These are phyloP conservation scores for Lasioglossum calceatum DNA, from an alignment of 2,888 invertebrate genomes.

Conservation along the genomic window DNA sequence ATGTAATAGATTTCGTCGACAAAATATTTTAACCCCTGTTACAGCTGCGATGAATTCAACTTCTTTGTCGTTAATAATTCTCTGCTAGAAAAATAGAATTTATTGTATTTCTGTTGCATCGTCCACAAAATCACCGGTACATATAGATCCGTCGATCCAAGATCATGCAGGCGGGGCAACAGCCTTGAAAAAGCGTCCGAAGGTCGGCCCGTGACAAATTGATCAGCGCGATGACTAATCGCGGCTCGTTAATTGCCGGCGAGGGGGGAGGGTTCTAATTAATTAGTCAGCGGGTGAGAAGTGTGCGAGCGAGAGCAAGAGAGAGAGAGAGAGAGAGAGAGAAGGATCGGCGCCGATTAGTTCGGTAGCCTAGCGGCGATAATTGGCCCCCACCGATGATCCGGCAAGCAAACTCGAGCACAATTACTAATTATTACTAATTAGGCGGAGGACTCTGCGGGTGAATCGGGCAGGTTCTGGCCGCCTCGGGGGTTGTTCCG, in stretches of 20 bases:
- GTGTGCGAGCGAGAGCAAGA: background rate
- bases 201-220: conserved; percentile 58
- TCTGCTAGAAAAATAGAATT: background rate
- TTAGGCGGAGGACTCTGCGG: conserved; percentile 70
- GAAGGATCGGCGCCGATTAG: conserved; percentile 51
- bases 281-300: conserved; percentile 76
- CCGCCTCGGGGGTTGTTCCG: conserved; percentile 63
- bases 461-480: conserved; percentile 58
- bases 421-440: conserved; percentile 80
- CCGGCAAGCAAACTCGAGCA: conserved; percentile 69
- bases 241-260: conserved; percentile 70
- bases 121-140: no score
- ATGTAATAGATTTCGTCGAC: background rate
- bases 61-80: background rate
- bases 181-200: conserved; percentile 7
- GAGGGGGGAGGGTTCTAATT: conserved; percentile 67
- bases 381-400: conserved; percentile 63
- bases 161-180: background rate
- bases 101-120: no score
- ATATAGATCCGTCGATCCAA: background rate
- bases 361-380: conserved; percentile 60
- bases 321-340: conserved; percentile 7
- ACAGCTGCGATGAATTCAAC: background rate
- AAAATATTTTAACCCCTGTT: background rate
- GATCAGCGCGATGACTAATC: conserved; percentile 72